Evolutionary conservation across 2,113 vertebrate genomes (phyloP), one percentile per base, ranked within the genome.

Genomic region (Eira barbara): DNA sequence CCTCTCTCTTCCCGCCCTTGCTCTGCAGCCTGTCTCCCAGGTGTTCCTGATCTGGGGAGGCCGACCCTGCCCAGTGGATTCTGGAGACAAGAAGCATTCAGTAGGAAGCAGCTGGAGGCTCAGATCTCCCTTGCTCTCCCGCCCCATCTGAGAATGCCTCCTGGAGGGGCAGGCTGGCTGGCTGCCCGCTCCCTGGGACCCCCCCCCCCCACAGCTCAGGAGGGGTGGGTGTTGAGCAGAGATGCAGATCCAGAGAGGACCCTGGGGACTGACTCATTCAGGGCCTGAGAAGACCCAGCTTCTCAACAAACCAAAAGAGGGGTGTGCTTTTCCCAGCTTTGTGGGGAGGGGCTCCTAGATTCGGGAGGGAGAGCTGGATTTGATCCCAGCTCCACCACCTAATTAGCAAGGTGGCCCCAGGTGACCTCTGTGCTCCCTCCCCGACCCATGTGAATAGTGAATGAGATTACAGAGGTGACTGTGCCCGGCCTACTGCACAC

Each of bases 101-200:
- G 27, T n/a, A 63, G 59, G 86, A 97, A 96, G 83, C 92, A 98
- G 78, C 89, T 94, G 89, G 74, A 61, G 21, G 86, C 57, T 31
- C 2, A 4, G 57, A 55, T 11, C 45, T 85, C 81, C 42, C 71
- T 45, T 63, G 52, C 23, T 21, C 71, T 80, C 55, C 42, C 18
- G 84, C 29, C 49, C 67, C 6, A 7, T 2, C 14, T 73, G 61
- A 39, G 39, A 92, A 73, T 83, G 31, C 61, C 81, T 10, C 47
- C 49, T 57, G 49, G 65, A 79, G 81, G 80, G 76, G 63, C 7
- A 78, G 17, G 45, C 34, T 3, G 3, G 45, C 34, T 3, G 3
- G 90, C 63, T 4, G 9, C 81, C 82, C 0, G 0, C 63, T 84
- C 0, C 49, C 15, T 52, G 49, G 49, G 14, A 15, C 49, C 4